Evolutionary conservation across 2,797 vertebrate species (phyloP), one percentile per base, ranked within the genome.

Genomic region (Hyperoplus lanceolatus): DNA sequence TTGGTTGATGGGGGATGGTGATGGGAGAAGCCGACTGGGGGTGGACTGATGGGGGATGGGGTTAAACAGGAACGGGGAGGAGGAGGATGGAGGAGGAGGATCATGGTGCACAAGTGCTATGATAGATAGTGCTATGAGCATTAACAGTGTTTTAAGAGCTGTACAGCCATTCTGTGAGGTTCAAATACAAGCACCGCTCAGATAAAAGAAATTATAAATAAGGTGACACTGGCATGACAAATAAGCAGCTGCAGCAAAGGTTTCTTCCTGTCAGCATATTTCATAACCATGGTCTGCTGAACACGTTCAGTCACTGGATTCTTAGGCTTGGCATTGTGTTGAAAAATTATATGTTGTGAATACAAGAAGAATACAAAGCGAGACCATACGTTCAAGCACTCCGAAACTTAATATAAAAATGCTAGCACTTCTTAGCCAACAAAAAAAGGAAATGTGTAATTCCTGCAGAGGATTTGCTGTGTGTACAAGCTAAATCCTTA

Each of bases 1-100:
- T 79, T 74, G 56, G 81, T 70, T 64, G 78, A 79, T 88, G 85
- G 85, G 83, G 89, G 86, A 84, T 89, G 89, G 91, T 88, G 83
- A 82, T 60, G 82, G 66, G 61, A 75, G 54, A 29, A 51, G 80
- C 70, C 73, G 80, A 87, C 79, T 66, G 51, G 76, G 72, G 82
- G 78, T 57, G 79, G 75, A 55, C 49, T 16, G 45, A 58, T 87
- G 89, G 90, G 86, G 87, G 87, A 87, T 82, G 81, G 89, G 88
- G 79, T 70, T 69, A 41, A 50, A 42, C 12, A 10, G 71, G 66
- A 76, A 48, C 53, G 51, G 73, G 59, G 73, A n/a, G 78, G 71
- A 73, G 66, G 84, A 48, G 73, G 70, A 80, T 83, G 56, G 69
- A 69, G 70, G 81, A 84, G 56, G 69, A 69, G 53, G 70, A 70